phyloP scores from a whole-genome alignment of 2,113 vertebrate species.

The Canis aureus region DNA sequence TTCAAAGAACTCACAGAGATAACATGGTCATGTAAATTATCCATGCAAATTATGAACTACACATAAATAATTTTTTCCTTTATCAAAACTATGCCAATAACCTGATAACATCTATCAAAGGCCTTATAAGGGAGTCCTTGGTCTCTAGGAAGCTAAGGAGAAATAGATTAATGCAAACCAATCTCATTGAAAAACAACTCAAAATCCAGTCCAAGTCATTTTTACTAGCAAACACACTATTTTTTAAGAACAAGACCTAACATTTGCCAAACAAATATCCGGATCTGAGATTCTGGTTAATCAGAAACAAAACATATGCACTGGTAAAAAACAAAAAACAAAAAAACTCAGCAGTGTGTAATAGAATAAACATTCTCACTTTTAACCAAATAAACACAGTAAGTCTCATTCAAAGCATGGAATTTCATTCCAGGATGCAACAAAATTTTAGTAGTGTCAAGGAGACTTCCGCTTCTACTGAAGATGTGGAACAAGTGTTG shows the following conservation, averaged over 20 bases:
- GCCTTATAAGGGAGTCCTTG: neutral
- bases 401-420: neutral
- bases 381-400: neutral
- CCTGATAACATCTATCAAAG: neutral
- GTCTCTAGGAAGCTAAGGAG: neutral
- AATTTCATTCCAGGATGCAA: slow-evolving; percentile 30
- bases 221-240: slow-evolving; percentile 17
- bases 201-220: slow-evolving; percentile 17
- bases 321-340: neutral
- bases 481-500: neutral
- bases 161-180: neutral
- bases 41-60: neutral
- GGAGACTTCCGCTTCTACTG: neutral
- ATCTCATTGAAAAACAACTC: slow-evolving; percentile 32
- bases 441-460: slow-evolving; percentile 15
- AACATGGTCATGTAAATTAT: neutral
- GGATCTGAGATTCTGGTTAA: neutral
- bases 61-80: neutral
- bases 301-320: neutral
- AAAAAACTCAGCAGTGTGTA: neutral
- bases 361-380: neutral
- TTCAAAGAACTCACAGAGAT: neutral
- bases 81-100: neutral
- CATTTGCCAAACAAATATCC: slow-evolving; percentile 41
- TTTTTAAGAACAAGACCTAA: slow-evolving; percentile 40